Base-by-base conservation (phyloP, 1,140 invertebrate genomes). In the Eriosoma lanigerum region DNA sequence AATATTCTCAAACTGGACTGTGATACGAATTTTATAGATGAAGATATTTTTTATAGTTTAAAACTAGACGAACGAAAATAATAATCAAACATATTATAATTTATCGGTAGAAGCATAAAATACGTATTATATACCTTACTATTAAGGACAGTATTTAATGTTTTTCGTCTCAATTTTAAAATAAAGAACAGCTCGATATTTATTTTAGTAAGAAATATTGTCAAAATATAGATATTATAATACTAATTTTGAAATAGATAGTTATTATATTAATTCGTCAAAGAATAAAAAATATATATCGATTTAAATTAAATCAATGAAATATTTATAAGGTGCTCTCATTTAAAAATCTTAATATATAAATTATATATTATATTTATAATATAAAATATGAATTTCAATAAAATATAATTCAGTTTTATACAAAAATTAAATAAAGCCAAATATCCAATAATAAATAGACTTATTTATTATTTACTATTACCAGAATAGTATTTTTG, bases 1-100 rank as follows among this genome's bases (percentile, higher is more conserved):
- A 56, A 58, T 38, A 76, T 38, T 78, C 75, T 78, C 54, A 58
- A 78, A 78, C 32, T 58, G 54, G 56, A 78, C 75, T 78, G 75
- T 78, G 75, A 78, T 78, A 78, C 75, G 54, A 58, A 44, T 76
- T 76, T 76, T 76, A 76, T 76, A 58, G 73, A 76, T 13, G 73
- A 76, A 76, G 32, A 76, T 32, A 44, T 56, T 58, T 38, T 38
- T 75, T 26, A 50, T 26, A 48, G 6, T 52, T 12, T 52, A 52
- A 72, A 52, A n/a, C 52, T 52, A 66, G 32, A 66, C 17, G 9
- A 52, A 52, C 24, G 68, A 52, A 72, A 72, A 72, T 32, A 52
- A 72, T 32, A 72, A 72, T 72, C 68, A 72, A 72, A 72, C 48
- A 13, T 52, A 72, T 54, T 4, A 54, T n/a, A 54, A 52, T 52